Conservation (phyloP, 2,113 vertebrate genomes). For the Pluvianellus socialis region DNA sequence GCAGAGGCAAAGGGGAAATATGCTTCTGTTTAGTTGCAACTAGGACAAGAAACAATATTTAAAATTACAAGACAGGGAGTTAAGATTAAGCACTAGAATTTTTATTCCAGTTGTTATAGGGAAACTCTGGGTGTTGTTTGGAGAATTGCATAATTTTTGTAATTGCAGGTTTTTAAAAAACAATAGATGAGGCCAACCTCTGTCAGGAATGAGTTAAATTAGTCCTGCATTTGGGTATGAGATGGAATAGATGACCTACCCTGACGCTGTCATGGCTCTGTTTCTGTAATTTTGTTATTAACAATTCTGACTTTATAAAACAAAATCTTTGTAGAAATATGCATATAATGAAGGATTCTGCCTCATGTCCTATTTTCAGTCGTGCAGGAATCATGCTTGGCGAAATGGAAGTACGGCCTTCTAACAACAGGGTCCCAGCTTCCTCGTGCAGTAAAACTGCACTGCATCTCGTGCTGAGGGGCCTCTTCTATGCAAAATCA, state of each 20-base stretch:
- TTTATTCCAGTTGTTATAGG: background rate
- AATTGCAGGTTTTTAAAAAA: background rate
- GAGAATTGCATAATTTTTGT: background rate
- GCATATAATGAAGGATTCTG: accelerated
- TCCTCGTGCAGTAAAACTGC: background rate
- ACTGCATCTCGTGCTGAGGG: background rate
- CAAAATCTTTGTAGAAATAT: background rate
- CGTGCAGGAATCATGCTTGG: background rate
- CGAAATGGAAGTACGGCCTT: background rate
- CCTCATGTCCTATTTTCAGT: background rate
- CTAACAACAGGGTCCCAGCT: background rate
- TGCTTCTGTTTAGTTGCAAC: background rate
- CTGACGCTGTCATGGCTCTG: background rate
- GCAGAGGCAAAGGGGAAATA: background rate
- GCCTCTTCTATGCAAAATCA: background rate
- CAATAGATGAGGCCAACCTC: background rate
- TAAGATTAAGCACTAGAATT: background rate
- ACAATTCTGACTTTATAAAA: background rate
- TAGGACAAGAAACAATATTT: background rate
- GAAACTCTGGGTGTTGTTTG: background rate
- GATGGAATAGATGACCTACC: background rate
- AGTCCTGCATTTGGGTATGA: accelerated
- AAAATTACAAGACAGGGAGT: background rate
- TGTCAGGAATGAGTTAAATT: background rate
- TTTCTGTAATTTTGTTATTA: background rate